phyloP scores from a whole-genome alignment of 2,888 invertebrate genomes.

The Caenorhabditis afra region DNA sequence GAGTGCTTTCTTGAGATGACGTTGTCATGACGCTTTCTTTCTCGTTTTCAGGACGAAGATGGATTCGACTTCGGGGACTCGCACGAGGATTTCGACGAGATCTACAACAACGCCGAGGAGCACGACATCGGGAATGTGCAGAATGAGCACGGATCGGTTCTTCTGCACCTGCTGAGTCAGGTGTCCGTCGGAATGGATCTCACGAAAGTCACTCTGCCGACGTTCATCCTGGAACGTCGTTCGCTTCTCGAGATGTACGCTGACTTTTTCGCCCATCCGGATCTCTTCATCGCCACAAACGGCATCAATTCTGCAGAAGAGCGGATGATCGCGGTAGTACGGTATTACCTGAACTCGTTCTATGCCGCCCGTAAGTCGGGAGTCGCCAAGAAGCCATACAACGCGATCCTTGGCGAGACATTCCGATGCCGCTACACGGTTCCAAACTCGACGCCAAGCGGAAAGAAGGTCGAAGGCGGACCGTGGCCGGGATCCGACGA shows the following conservation, averaged over 20 bases:
- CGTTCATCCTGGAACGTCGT: constrained; percentile 96
- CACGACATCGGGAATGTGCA: constrained; percentile 85
- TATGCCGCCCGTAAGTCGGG: constrained; percentile 97
- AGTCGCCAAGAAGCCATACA: constrained; percentile 98
- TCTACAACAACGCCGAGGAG: constrained; percentile 83
- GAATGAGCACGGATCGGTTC: constrained; percentile 96
- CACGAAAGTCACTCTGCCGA: constrained; percentile 97
- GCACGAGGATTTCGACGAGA: constrained; percentile 79
- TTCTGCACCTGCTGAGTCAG: constrained; percentile 92
- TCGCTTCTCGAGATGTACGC: constrained; percentile 99
- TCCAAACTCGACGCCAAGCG: constrained; percentile 65
- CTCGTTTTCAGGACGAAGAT: constrained; percentile 51
- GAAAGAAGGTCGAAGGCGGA: constrained; percentile 67
- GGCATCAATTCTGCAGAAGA: constrained; percentile 76
- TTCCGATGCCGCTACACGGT: constrained; percentile 83
- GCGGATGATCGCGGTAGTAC: constrained; percentile 86
- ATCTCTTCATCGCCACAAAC: constrained; percentile 90
- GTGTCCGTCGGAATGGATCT: constrained; percentile 99
- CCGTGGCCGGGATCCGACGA: constrained; percentile 93
- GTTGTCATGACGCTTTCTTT: not conserved
- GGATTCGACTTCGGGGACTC: constrained; percentile 82
- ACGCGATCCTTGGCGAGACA: constrained; percentile 96
- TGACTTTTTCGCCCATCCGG: constrained; percentile 99
- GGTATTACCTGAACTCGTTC: constrained; percentile 98
- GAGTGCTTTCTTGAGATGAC: not conserved